Evolutionary conservation across 2,888 invertebrate species (phyloP).

Genomic region (Laspeyria flexula): DNA sequence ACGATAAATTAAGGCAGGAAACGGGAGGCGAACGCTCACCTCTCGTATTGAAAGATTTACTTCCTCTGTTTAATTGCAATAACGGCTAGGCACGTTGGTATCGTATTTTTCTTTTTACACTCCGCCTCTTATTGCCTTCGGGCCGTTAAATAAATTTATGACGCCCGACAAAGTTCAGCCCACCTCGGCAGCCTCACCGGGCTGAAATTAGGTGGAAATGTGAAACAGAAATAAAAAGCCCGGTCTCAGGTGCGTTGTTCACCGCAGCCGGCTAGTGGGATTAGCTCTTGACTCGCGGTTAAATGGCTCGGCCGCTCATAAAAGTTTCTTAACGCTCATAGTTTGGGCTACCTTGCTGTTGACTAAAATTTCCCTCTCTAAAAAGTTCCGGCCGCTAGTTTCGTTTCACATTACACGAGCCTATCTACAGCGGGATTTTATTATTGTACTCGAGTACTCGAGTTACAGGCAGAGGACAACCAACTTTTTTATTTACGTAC

Average conservation of each 20-base stretch:
- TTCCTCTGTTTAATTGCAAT: conserved; percentile 87
- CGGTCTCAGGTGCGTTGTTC: conserved; percentile 81
- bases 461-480: conserved; percentile 55
- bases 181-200: conserved; percentile 75
- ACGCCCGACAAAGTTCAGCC: conserved; percentile 84
- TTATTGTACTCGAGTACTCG: conserved; percentile 52
- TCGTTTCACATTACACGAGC: conserved; percentile 64
- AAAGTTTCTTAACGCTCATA: conserved; percentile 83
- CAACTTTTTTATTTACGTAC: conserved; percentile 69
- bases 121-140: conserved; percentile 85
- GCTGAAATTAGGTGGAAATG: conserved; percentile 84
- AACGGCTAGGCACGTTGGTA: conserved; percentile 86
- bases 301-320: conserved; percentile 79
- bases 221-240: conserved; percentile 79
- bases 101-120: conserved; percentile 86
- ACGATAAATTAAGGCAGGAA: conserved; percentile 84
- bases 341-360: conserved; percentile 70
- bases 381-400: conserved; percentile 69
- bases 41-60: conserved; percentile 86
- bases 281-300: conserved; percentile 81
- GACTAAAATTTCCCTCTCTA: conserved; percentile 71
- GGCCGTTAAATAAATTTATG: conserved; percentile 86
- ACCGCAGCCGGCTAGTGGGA: conserved; percentile 63
- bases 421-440: conserved; percentile 67
- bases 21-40: conserved; percentile 78